A percentile compares a stretch with the other conserved stretches of the same genome.
These are phyloP conservation scores for Apostichopus leukothele DNA, from an alignment of 53 echinoderm and acorn worm species.

Conservation along the genomic window DNA sequence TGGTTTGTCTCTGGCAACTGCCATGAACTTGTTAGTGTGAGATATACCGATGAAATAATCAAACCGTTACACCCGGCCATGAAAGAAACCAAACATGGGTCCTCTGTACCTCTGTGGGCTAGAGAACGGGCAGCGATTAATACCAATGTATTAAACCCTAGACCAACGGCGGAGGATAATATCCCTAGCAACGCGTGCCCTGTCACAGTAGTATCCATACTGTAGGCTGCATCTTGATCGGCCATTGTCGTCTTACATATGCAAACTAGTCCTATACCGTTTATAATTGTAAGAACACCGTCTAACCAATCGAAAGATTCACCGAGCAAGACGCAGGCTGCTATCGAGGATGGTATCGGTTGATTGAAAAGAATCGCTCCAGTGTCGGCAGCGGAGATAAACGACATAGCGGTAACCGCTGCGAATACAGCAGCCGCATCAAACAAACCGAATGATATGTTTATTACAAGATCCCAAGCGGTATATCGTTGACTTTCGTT, in stretches of 20 bases:
- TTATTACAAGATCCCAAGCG: neutral
- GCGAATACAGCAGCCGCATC: neutral
- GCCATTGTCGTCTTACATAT: neutral
- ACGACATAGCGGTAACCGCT: neutral
- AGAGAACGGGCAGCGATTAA: neutral
- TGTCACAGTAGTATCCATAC: neutral
- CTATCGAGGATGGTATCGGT: neutral
- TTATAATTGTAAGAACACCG: neutral
- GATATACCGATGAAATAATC: neutral
- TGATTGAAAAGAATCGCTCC: neutral
- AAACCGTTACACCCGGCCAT: neutral
- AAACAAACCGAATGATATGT: neutral
- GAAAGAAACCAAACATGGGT: neutral
- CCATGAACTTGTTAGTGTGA: neutral
- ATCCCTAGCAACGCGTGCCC: neutral
- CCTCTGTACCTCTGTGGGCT: neutral
- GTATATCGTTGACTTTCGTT: neutral
- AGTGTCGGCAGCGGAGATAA: neutral
- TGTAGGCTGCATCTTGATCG: neutral
- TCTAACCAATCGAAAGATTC: neutral
- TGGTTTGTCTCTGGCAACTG: neutral
- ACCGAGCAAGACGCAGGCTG: neutral
- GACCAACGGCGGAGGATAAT: neutral
- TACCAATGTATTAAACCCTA: neutral
- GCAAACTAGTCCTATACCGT: neutral